A percentile compares a stretch with the other conserved stretches of the same genome.
phyloP scores from a whole-genome alignment of 2,888 invertebrate genomes.

The Drosophila parthenogenetica region DNA sequence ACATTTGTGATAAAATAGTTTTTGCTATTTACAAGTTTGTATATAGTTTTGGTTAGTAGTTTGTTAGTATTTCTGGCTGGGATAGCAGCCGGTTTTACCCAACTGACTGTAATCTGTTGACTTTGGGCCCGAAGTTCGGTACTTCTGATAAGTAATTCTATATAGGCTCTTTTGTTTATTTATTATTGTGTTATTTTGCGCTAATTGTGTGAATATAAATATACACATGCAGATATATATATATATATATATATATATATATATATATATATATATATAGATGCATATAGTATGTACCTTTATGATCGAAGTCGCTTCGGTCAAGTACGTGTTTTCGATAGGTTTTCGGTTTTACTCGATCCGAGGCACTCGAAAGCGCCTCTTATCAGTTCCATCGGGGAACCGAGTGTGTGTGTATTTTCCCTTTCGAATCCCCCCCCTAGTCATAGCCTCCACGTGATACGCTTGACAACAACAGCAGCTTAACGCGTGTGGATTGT shows the following conservation, averaged over 20 bases:
- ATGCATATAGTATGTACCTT: slow-evolving; percentile 34
- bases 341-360: slow-evolving; percentile 57
- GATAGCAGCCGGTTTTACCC: slow-evolving; percentile 22
- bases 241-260: slow-evolving; percentile 5
- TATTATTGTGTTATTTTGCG: slow-evolving; percentile 58
- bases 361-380: slow-evolving; percentile 34
- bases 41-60: not conserved
- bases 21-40: not conserved
- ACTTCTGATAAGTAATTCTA: slow-evolving; percentile 43
- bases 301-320: slow-evolving; percentile 54
- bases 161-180: slow-evolving; percentile 61
- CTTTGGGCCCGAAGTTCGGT: slow-evolving; percentile 38
- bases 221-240: slow-evolving; percentile 12
- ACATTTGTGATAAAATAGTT: slow-evolving; percentile 11
- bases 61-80: not conserved
- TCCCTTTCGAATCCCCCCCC: not conserved
- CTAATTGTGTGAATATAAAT: slow-evolving; percentile 40
- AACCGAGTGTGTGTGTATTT: not conserved
- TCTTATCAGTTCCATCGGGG: slow-evolving; percentile 46
- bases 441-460: slow-evolving; percentile 1
- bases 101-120: slow-evolving; percentile 29
- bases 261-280: slow-evolving; percentile 21
- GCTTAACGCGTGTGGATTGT: slow-evolving; percentile 1
- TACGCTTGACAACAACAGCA: slow-evolving; percentile 50
- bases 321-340: slow-evolving; percentile 65